Evolutionary conservation across 2,113 vertebrate species (phyloP), one percentile per base, ranked within the genome.

Genomic region (Calyptomena viridis): DNA sequence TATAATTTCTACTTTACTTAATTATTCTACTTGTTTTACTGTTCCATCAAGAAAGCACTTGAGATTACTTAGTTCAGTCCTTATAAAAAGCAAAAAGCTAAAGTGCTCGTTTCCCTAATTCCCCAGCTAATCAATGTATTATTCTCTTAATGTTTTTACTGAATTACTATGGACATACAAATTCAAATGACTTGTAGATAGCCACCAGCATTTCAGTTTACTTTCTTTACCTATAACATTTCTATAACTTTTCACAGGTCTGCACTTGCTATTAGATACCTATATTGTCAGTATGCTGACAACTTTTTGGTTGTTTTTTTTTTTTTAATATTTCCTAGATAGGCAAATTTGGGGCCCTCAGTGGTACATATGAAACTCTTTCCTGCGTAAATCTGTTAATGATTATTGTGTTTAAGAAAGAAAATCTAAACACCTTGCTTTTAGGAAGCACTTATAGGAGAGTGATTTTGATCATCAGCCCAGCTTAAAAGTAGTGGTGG

Each of bases 241-340:
- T 84, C n/a, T n/a, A n/a, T n/a, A n/a, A 44, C 31, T 78, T 82
- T 59, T 73, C 72, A 66, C 20, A 47, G n/a, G 49, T 89, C 30
- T 81, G 42, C 16, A 27, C 9, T 18, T 64, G 46, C 37, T 50
- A 23, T 37, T 64, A 85, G 13, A 8, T 28, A 33, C 3, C 7
- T 60, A 11, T 59, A 39, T 59, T 40, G 35, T 71, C 17, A 21
- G 20, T n/a, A 59, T 42, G 39, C 49, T 44, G 50, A 12, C 28
- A 76, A 55, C 16, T 8, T 44, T 28, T 18, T 6, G 1, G 0
- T 0, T 55, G 2, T 37, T 17, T 62, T 9, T 24, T 37, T 47
- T 30, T 33, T 46, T 50, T 28, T 14, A 21, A 19, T 55, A 24
- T 47, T 66, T 78, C 6, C 8, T 50, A 28, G 35, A 24, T 4